Percentiles rank a stretch among this genome's conserved stretches.
phyloP scores from a whole-genome alignment of 1,140 invertebrate species.

The Protaetia brevitarsis region DNA sequence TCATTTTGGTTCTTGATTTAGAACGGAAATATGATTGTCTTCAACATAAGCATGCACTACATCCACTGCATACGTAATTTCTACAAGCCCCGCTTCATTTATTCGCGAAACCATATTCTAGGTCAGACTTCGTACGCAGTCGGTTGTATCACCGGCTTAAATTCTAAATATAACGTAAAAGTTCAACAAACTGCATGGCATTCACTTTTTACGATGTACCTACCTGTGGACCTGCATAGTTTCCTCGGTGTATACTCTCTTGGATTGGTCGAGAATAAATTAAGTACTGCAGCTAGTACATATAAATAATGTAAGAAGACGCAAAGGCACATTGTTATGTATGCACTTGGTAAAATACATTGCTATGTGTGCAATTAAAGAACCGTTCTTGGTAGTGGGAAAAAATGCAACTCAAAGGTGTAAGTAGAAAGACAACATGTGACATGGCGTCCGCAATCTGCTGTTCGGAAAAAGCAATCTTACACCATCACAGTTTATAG shows the following conservation, averaged over 20 bases:
- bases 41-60: no score
- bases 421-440: no score
- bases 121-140: neutral
- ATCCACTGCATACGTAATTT: neutral
- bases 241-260: neutral
- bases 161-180: neutral
- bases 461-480: no score
- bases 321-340: neutral
- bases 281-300: neutral
- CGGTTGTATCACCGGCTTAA: neutral
- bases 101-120: neutral
- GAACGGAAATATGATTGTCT: no score
- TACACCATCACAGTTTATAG: no score
- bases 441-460: no score
- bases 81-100: neutral
- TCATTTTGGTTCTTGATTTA: no score
- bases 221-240: neutral
- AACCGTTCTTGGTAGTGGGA: no score
- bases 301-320: neutral
- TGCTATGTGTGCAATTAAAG: no score
- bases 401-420: no score
- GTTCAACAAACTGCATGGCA: neutral
- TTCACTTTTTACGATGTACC: neutral
- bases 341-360: no score
- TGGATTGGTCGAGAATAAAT: neutral